These are phyloP conservation scores for Chaetophractus vellerosus DNA, from an alignment of 2,797 vertebrate species.

Conservation along the genomic window DNA sequence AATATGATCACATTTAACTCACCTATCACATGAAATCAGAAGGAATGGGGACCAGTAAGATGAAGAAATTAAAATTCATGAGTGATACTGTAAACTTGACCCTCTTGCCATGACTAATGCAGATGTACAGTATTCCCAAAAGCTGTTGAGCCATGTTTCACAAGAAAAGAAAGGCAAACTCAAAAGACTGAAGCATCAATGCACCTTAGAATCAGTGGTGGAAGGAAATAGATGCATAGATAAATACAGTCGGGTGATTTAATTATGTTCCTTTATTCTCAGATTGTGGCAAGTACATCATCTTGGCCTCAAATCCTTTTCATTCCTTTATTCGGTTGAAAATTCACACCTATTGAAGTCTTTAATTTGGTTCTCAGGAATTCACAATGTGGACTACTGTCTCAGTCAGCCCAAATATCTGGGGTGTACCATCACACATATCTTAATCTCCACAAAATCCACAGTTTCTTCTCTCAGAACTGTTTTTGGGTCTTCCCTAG, in stretches of 20 bases:
- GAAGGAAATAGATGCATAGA: background rate
- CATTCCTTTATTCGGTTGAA: background rate
- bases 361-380: constrained; percentile 24
- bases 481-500: background rate
- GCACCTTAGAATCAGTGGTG: background rate
- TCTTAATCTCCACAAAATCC: constrained; percentile 20
- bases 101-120: background rate
- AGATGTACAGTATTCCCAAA: constrained; percentile 41
- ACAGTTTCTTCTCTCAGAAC: background rate
- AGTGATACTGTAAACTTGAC: background rate
- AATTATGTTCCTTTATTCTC: constrained; percentile 8
- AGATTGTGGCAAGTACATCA: background rate
- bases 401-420: background rate
- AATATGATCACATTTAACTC: constrained; percentile 58
- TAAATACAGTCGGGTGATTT: background rate
- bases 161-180: constrained; percentile 48
- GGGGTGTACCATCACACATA: background rate
- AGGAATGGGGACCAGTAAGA: constrained; percentile 22
- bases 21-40: constrained; percentile 42
- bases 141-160: background rate
- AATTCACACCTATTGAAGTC: constrained; percentile 16
- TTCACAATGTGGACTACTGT: background rate
- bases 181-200: background rate
- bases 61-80: constrained; percentile 73
- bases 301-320: background rate